Base-by-base conservation (phyloP, 2,797 vertebrate genomes). In the Erpetoichthys calabaricus region DNA sequence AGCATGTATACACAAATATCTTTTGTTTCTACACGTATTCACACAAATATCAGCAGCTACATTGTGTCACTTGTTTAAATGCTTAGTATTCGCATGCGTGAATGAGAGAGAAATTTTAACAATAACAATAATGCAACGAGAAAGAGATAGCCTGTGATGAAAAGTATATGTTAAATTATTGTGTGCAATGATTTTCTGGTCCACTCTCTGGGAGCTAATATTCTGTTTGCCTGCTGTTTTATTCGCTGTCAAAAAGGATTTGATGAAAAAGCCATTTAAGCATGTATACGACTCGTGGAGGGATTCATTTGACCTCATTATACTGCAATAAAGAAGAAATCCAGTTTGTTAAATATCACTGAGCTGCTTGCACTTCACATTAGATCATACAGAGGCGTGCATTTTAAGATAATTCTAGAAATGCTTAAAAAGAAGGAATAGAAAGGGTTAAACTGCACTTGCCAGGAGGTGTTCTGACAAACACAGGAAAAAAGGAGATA, bases 251-350 rank as follows among this genome's bases (percentile, higher is more conserved):
- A 93, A 86, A 87, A 90, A 84, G 85, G 78, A 95, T 97, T 92
- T 91, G 86, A 86, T 84, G 89, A 84, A 70, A 79, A 86, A 93
- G 86, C 80, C 89, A 89, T 90, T 90, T 93, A 90, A 90, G 91
- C 91, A 89, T 90, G 90, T 83, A 85, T 92, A 89, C 85, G 88
- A 91, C 78, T 81, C 83, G 82, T 86, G 80, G 82, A 86, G 85
- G 87, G 91, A 88, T 92, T 94, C 90, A 92, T 92, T 96, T 98
- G 95, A 98, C 93, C 94, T 98, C 94, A 97, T 98, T 98, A 97
- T 91, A 90, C 89, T 79, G 90, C 92, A 92, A 93, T 95, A 95
- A 94, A 94, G 88, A 87, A 89, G 86, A 86, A 89, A 91, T 90
- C 87, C 85, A 86, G 89, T 96, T 96, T 92, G 89, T 91, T 94